Percentiles rank a stretch among this genome's conserved stretches.
These are phyloP conservation scores for Myotis daubentonii DNA, from an alignment of 2,797 vertebrate species.

Conservation along the genomic window DNA sequence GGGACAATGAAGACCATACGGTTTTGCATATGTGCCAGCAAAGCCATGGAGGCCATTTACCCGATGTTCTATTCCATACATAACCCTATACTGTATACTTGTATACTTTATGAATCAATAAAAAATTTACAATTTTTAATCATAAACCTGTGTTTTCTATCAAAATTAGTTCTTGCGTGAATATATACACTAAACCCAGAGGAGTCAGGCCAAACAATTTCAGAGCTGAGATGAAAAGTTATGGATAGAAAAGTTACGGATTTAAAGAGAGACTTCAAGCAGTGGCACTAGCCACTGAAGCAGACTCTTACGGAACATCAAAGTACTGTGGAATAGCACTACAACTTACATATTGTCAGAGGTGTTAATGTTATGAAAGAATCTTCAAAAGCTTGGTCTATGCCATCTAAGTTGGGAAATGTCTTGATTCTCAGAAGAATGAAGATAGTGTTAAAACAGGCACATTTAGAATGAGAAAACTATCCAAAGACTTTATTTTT, in stretches of 20 bases:
- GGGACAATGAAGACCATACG: too few relatives aligned
- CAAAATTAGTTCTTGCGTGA: too few relatives aligned
- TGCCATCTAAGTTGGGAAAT: neutral
- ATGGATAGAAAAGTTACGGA: neutral
- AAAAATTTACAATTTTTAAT: too few relatives aligned
- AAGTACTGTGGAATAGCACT: rapidly evolving
- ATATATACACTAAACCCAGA: neutral
- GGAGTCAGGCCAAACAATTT: neutral
- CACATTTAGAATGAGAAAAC: neutral
- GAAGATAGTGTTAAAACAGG: conserved; percentile 13
- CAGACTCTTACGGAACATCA: neutral
- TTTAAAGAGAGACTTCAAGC: neutral
- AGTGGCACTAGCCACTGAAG: neutral
- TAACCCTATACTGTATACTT: too few relatives aligned
- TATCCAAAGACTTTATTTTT: neutral
- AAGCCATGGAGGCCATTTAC: too few relatives aligned
- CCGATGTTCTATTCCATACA: too few relatives aligned
- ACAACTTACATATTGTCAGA: neutral
- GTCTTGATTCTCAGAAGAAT: neutral
- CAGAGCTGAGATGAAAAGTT: neutral
- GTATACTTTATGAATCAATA: too few relatives aligned
- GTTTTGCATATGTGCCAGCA: too few relatives aligned
- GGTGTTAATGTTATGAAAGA: neutral
- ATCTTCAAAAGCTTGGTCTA: neutral
- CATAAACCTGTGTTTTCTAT: too few relatives aligned